Conservation (phyloP, 2,797 vertebrate species). For the Enteromius mattozi region DNA sequence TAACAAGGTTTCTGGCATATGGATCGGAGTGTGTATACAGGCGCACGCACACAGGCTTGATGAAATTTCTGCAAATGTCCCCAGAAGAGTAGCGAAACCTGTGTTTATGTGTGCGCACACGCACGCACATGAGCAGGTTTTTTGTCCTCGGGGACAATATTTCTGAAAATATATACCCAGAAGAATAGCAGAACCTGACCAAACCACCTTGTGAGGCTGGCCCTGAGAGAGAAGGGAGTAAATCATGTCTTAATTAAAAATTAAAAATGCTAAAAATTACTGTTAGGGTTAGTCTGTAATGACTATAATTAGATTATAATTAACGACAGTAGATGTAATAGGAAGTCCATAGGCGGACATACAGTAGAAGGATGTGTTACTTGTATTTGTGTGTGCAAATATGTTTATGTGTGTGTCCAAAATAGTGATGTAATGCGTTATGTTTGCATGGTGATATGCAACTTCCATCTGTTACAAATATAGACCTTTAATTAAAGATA, state of each 20-base stretch:
- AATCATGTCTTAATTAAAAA: conserved; percentile 17
- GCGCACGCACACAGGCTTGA: background rate
- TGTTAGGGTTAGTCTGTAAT: background rate
- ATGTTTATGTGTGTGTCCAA: background rate
- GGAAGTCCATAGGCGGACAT: background rate
- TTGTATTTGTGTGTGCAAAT: background rate
- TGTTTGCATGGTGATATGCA: background rate
- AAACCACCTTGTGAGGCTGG: background rate
- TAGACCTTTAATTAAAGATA: conserved; percentile 8
- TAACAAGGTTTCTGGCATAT: conserved; percentile 21
- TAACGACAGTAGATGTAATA: background rate
- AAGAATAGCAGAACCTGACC: conserved; percentile 1
- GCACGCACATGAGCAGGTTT: background rate
- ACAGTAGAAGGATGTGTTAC: background rate
- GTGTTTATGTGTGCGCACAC: background rate
- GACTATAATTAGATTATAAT: conserved; percentile 3
- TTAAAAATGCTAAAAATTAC: background rate
- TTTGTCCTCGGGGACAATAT: background rate
- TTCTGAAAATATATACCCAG: background rate
- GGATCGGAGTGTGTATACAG: background rate
- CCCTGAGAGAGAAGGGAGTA: background rate
- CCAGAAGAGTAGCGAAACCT: conserved; percentile 1
- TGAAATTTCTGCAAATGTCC: background rate
- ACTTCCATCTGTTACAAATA: conserved; percentile 30
- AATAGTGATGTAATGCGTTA: background rate